Evolutionary conservation across 2,888 invertebrate genomes (phyloP).

Genomic region (Melolontha melolontha): DNA sequence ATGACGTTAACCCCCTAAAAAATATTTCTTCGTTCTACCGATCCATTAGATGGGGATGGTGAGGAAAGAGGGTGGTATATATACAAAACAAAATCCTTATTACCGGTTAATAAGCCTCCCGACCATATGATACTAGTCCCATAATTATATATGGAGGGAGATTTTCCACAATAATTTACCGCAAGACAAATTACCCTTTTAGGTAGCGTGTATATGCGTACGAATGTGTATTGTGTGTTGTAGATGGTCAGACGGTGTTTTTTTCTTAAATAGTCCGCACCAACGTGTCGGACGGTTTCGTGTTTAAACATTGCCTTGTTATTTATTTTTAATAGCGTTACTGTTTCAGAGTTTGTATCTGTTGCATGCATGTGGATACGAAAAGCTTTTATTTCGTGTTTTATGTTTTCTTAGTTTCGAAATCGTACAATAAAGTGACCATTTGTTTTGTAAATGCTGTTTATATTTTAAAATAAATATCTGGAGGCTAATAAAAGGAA

Average conservation of each 20-base stretch:
- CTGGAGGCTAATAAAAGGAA: too few species aligned
- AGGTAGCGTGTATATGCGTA: conserved; percentile 20
- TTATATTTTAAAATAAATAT: too few species aligned
- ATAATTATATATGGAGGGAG: conserved; percentile 31
- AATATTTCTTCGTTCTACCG: conserved; percentile 4
- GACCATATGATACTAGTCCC: conserved; percentile 23
- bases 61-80: background rate
- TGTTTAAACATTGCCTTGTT: conserved; percentile 17
- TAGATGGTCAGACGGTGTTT: background rate
- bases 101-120: conserved; percentile 19
- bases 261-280: conserved; percentile 19
- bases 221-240: conserved; percentile 5
- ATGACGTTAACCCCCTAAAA: conserved; percentile 16
- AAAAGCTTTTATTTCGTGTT: too few species aligned
- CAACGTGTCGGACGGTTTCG: conserved; percentile 17
- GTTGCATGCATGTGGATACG: background rate
- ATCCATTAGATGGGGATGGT: background rate
- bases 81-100: conserved; percentile 25
- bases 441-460: too few species aligned
- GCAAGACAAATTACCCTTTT: conserved; percentile 36
- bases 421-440: too few species aligned
- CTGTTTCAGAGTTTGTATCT: background rate
- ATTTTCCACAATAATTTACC: conserved; percentile 29
- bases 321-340: conserved; percentile 19
- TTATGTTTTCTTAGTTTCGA: too few species aligned